Base-by-base conservation (phyloP, 1,140 invertebrate genomes). In the Lepidurus couesii region DNA sequence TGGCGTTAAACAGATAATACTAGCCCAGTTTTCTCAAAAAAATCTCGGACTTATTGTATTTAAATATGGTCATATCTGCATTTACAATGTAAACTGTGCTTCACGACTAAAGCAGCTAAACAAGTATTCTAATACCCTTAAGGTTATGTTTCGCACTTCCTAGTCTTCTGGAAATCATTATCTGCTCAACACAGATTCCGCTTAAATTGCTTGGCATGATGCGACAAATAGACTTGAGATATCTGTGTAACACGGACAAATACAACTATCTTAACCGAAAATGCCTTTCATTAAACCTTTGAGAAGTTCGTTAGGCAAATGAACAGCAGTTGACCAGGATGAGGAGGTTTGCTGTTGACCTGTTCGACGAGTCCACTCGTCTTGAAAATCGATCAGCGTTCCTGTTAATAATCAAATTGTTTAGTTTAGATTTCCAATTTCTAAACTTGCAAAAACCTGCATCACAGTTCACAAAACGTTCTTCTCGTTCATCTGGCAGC, bases 131-230 rank as follows among this genome's bases (percentile, higher is more conserved):
- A 65, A 16, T 21, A 65, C 9, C 53, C 53, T 65, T n/a, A 65
- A 65, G 13, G 21, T 65, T 65, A 21, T 65, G 53, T 16, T 65
- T 10, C 53, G 21, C 53, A 21, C 21, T 65, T 65, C 53, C 53
- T 65, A 65, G 53, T 65, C 53, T 65, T 65, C 21, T 65, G 53
- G 53, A 65, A 65, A 65, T 21, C 21, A 21, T 65, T 65, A 65
- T 65, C n/a, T 65, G 21, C 16, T 65, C 16, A n/a, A 65, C 53
- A 65, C 13, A 21, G 53, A 13, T 21, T 65, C 53, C 16, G 16
- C 4, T 65, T 21, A 16, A n/a, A n/a, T 7, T n/a, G 6, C 16
- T n/a, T 65, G 13, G 21, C 53, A n/a, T 65, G 16, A 65, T 21
- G 21, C 16, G 53, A 65, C 13, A n/a, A 65, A 65, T 16, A 65